phyloP scores from a whole-genome alignment of 2,888 invertebrate genomes.

The Scaptomyza reducta region DNA sequence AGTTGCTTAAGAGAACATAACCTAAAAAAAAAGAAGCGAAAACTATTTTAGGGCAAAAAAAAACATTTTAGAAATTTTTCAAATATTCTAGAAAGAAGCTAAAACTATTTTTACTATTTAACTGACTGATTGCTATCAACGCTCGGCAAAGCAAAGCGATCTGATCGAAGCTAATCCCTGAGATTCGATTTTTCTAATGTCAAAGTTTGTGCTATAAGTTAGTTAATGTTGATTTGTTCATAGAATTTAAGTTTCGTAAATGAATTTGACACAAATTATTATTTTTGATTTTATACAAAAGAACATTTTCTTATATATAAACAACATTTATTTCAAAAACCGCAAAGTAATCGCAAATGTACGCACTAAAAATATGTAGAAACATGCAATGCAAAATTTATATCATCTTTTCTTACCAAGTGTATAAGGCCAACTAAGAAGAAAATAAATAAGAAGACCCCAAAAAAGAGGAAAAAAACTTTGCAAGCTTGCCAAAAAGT shows the following conservation, averaged over 20 bases:
- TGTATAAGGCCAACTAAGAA: conserved; percentile 4
- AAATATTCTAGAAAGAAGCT: no score
- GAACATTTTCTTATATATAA: no score
- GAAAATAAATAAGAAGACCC: conserved; percentile 2
- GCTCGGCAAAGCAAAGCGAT: neutral
- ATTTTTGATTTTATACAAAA: no score
- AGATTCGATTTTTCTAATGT: no score
- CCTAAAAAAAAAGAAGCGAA: no score
- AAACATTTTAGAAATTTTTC: neutral
- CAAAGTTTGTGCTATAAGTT: no score
- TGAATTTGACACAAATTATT: no score
- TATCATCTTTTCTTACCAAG: neutral
- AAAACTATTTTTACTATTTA: neutral
- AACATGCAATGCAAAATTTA: neutral
- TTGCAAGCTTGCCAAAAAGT: conserved; percentile 28
- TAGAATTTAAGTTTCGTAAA: neutral
- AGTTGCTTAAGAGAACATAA: no score
- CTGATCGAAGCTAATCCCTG: no score
- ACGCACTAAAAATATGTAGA: neutral
- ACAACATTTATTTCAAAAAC: no score
- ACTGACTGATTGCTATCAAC: neutral
- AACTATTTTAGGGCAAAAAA: no score
- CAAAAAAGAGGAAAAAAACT: conserved; percentile 7
- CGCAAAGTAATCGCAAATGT: no score
- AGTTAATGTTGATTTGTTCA: neutral